phyloP scores from a whole-genome alignment of 2,888 invertebrate genomes.

The Boloria euphrosyne region DNA sequence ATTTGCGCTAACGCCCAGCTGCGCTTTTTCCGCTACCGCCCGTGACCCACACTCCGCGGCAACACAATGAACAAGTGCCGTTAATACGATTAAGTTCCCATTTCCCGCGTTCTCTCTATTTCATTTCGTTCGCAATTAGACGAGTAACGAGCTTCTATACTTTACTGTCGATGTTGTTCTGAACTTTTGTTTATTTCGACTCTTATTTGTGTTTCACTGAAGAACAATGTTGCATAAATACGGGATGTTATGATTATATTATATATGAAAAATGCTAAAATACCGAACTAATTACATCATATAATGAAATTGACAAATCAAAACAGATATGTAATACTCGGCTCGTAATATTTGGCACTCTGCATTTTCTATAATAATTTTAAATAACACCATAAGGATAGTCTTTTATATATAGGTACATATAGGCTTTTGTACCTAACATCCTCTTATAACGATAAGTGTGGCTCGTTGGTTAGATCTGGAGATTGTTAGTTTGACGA shows the following conservation, averaged over 20 bases:
- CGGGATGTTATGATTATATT: background rate
- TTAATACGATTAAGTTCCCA: constrained; percentile 70
- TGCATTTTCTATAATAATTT: too few species aligned
- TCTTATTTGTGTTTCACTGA: constrained; percentile 6
- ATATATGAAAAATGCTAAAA: too few species aligned
- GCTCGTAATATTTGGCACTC: too few species aligned
- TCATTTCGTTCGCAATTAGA: constrained; percentile 42
- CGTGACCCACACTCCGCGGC: constrained; percentile 11
- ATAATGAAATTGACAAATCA: too few species aligned
- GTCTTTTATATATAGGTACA: too few species aligned
- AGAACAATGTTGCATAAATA: background rate
- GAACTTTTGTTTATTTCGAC: constrained; percentile 7
- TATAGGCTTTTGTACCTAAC: too few species aligned
- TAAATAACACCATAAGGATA: too few species aligned
- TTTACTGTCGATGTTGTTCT: constrained; percentile 20
- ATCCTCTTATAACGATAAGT: too few species aligned
- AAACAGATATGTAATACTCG: too few species aligned
- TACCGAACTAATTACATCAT: too few species aligned
- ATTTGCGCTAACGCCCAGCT: constrained; percentile 2
- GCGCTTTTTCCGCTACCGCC: constrained; percentile 25
- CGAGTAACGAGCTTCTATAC: constrained; percentile 30
- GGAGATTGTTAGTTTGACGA: too few species aligned
- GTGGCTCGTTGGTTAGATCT: too few species aligned
- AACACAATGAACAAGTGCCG: constrained; percentile 62
- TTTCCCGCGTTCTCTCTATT: constrained; percentile 58